Evolutionary conservation across 2,888 invertebrate species (phyloP).

Genomic region (Xanthia togata): DNA sequence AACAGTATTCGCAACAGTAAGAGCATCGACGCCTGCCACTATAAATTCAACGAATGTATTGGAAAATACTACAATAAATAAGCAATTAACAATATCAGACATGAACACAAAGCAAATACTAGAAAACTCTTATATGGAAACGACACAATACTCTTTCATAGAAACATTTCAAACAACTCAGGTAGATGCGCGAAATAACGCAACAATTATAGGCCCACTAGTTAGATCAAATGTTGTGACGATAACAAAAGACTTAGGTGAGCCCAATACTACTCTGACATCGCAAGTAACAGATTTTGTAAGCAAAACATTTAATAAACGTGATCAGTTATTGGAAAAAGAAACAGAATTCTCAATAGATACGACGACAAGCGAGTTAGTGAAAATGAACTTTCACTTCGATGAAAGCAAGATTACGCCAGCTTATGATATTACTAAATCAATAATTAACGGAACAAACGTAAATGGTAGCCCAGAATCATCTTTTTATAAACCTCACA

Average conservation of each 20-base stretch:
- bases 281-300: neutral
- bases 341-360: neutral
- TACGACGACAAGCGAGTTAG: neutral
- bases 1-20: neutral
- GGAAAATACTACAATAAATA: conserved; percentile 3
- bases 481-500: neutral
- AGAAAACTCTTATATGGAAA: neutral
- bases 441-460: neutral
- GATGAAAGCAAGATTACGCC: neutral
- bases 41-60: neutral
- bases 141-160: neutral
- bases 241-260: neutral
- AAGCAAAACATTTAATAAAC: neutral
- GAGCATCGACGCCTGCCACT: neutral
- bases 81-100: neutral
- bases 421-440: neutral
- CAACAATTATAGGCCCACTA: neutral
- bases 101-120: neutral
- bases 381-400: neutral
- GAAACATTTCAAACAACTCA: conserved; percentile 4
- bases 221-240: neutral
- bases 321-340: neutral
- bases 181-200: neutral
- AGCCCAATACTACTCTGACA: neutral
- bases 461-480: neutral